Base-by-base conservation (phyloP, 2,113 vertebrate species). In the Leiothrix lutea region DNA sequence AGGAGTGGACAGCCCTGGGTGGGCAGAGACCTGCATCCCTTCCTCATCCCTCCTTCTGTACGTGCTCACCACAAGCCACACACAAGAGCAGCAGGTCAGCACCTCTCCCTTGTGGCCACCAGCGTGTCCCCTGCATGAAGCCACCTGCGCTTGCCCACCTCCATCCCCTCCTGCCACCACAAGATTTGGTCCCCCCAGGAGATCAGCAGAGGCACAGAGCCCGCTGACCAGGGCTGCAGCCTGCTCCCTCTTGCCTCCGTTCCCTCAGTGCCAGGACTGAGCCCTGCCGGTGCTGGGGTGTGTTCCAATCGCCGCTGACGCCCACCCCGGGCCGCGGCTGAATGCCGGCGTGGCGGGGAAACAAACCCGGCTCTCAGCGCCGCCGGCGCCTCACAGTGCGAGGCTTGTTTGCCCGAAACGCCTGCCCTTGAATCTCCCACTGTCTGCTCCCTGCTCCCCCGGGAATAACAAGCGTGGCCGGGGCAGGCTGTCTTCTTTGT, bases 351-450 rank as follows among this genome's bases (percentile, higher is more conserved):
- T 2, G 3, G 88, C 60, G 10, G 29, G 33, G 2, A 4, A 96
- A 97, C 95, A 97, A 96, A 95, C 96, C 47, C 90, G 4, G 77
- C 96, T 96, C 95, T 96, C 72, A 93, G 90, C 15, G 26, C 94
- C 11, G 60, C 82, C 35, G 69, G 75, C 84, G 2, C 11, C 8
- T 15, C 97, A 98, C 96, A 98, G 97, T 94, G 90, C 33, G 1
- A 57, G 74, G 95, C 94, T 98, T 98, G 97, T 97, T 95, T 36
- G 88, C 88, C 80, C 20, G 6, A 9, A 95, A 67, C 64, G 79
- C 94, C 29, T 88, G 96, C 71, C 60, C 35, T 90, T 98, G 91
- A 98, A 98, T 98, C 83, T 67, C 88, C 94, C 95, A 95, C 95
- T 97, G 96, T 97, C 94, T 70, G 48, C 91, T 85, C 50, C 28